Evolutionary conservation across 30 jellyfish, hydroid and myxozoan species (phyloP).

Genomic region (Mastigias papua): DNA sequence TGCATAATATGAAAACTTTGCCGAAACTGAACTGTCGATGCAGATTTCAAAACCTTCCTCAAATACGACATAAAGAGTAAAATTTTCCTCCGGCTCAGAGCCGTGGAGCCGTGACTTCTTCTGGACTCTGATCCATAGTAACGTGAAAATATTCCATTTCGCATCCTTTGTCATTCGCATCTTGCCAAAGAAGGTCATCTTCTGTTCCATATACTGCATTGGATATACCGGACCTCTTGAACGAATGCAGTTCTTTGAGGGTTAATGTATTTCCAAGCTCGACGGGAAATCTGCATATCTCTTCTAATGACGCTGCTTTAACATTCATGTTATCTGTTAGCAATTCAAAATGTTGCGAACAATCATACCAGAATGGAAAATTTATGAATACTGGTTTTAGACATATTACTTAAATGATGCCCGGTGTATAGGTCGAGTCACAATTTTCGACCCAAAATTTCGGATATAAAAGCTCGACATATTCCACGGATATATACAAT

Average conservation of each 20-base stretch:
- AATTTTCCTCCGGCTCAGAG: no score
- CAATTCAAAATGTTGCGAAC: no score
- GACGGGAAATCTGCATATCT: conserved; percentile 2
- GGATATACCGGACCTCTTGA: conserved; percentile 15
- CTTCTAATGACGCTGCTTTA: no score
- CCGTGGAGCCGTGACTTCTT: no score
- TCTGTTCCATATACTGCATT: neutral
- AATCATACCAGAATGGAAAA: no score
- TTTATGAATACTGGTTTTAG: neutral
- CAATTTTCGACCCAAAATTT: neutral
- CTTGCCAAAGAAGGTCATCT: neutral
- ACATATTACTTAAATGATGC: neutral
- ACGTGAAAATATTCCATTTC: neutral
- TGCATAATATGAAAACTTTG: no score
- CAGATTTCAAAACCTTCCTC: neutral
- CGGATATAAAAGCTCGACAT: neutral
- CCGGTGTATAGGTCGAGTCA: neutral
- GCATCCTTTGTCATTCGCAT: conserved; percentile 10
- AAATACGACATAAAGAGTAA: no score
- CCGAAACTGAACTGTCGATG: neutral
- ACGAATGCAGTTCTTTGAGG: neutral
- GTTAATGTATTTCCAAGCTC: neutral
- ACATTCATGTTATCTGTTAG: no score
- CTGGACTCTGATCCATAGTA: no score
- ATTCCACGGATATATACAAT: neutral